Conservation (phyloP, 2,888 invertebrate genomes). For the Leptogaster cylindrica region DNA sequence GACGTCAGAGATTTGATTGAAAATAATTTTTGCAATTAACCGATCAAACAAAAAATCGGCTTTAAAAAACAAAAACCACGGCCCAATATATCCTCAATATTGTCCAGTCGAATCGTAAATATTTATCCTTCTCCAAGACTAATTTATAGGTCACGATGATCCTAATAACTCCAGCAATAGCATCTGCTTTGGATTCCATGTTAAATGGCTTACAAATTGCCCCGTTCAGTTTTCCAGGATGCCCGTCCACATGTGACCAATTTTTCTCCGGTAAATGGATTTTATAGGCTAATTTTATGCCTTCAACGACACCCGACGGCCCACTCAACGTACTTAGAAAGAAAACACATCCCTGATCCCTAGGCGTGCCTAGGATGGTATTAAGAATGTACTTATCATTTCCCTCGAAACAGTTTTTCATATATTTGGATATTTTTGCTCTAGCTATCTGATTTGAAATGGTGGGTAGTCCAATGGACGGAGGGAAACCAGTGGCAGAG, state of each 20-base stretch:
- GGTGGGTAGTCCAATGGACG: no score
- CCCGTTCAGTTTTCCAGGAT: background rate
- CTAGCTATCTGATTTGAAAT: slow-evolving; percentile 11
- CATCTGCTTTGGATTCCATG: slow-evolving; percentile 1
- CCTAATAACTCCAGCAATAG: background rate
- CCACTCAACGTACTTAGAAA: background rate
- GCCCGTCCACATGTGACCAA: slow-evolving; percentile 14
- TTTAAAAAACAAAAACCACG: no score
- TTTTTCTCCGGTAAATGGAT: slow-evolving; percentile 4
- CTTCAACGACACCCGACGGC: slow-evolving; percentile 14
- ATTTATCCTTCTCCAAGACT: no score
- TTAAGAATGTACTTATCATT: no score
- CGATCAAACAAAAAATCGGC: no score
- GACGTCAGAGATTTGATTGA: no score
- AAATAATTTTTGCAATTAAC: no score
- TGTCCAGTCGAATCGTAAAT: no score
- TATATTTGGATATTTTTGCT: background rate
- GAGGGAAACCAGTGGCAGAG: background rate
- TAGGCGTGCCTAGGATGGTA: no score
- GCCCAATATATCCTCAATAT: no score
- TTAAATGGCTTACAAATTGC: slow-evolving; percentile 1
- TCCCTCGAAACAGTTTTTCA: background rate
- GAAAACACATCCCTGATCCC: slow-evolving; percentile 6
- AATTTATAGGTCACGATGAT: slow-evolving; percentile 17
- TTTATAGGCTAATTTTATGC: slow-evolving; percentile 18